Conservation (phyloP, 2,113 vertebrate species). For the Alexandromys fortis region DNA sequence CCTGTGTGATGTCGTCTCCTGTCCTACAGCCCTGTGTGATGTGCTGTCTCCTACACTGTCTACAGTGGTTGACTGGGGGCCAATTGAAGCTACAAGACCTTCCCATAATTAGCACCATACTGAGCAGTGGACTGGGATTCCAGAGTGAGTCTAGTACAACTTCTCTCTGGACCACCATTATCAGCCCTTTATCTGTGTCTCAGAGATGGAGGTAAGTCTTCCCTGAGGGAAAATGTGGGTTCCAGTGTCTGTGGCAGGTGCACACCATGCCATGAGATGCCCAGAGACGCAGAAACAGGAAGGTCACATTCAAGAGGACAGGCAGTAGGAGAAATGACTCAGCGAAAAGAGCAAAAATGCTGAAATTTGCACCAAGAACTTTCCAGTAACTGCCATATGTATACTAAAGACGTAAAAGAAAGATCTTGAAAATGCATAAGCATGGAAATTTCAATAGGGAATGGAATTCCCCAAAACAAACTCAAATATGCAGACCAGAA, state of each 20-base stretch:
- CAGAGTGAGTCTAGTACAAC: not conserved
- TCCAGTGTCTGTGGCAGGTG: not conserved
- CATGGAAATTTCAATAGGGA: constrained; percentile 35
- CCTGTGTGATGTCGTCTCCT: too few species aligned
- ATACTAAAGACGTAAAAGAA: not conserved
- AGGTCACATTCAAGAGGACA: constrained; percentile 6
- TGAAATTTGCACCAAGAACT: not conserved
- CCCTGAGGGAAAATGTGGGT: not conserved
- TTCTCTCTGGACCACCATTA: not conserved
- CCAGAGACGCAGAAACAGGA: not conserved
- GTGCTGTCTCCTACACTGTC: not conserved
- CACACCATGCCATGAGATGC: not conserved
- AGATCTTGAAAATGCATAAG: not conserved
- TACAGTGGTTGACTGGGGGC: too few species aligned
- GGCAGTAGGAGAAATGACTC: not conserved
- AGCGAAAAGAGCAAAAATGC: not conserved
- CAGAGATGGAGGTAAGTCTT: not conserved
- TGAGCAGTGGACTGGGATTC: not conserved
- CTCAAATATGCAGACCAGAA: not conserved
- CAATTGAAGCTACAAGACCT: not conserved
- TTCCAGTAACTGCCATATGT: not conserved
- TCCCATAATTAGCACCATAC: not conserved
- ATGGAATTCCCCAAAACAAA: not conserved
- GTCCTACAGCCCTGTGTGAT: too few species aligned
- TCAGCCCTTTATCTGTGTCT: not conserved